Conservation (phyloP, 2,113 vertebrate genomes). For the Eulemur macaco region DNA sequence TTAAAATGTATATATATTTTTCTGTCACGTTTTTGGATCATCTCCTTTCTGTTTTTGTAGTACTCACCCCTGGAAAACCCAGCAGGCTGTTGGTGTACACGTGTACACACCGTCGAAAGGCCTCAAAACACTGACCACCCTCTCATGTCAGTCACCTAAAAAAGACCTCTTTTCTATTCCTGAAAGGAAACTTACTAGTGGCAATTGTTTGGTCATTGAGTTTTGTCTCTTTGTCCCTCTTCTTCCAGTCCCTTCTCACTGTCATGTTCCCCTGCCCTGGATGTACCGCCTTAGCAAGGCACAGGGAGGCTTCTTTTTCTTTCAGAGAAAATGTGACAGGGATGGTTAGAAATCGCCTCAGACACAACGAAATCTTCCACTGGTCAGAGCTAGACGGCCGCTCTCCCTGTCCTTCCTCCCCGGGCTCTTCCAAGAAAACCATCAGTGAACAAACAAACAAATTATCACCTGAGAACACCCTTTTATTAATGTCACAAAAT, state of each 20-base stretch:
- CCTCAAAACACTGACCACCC: not conserved
- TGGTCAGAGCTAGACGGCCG: not conserved
- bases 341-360: not conserved
- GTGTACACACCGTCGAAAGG: not conserved
- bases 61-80: not conserved
- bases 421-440: constrained; percentile 61
- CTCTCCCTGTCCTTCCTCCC: not conserved
- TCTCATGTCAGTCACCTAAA: fast-evolving
- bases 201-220: no score
- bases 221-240: not conserved
- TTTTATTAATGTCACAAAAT: constrained; percentile 68
- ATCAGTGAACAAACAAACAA: constrained; percentile 61
- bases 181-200: not conserved
- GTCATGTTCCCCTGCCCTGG: not conserved
- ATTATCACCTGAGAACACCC: constrained; percentile 57
- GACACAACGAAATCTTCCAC: not conserved
- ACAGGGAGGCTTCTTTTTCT: not conserved
- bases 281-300: not conserved
- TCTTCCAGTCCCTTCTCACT: not conserved
- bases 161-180: not conserved
- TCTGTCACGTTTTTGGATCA: constrained; percentile 38
- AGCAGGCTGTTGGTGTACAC: not conserved
- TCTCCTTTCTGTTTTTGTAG: constrained; percentile 31
- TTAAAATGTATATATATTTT: constrained; percentile 17
- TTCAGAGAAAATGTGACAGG: not conserved